These are phyloP conservation scores for Hemithea aestivaria DNA, from an alignment of 2,888 invertebrate genomes.

Conservation along the genomic window DNA sequence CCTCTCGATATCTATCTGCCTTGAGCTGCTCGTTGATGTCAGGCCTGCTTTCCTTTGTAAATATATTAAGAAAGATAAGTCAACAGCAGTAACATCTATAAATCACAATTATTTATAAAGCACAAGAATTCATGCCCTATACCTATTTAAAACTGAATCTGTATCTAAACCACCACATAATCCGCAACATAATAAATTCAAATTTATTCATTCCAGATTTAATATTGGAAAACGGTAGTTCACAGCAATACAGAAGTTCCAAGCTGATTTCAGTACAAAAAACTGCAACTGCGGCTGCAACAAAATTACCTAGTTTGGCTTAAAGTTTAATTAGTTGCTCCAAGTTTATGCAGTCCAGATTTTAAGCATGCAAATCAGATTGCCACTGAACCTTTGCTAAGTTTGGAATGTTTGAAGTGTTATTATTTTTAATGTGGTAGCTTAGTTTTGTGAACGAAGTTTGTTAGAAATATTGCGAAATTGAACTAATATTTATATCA, in stretches of 20 bases:
- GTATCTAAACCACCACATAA: too few relatives aligned
- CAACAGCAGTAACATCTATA: too few relatives aligned
- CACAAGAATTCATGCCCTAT: too few relatives aligned
- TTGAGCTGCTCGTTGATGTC: too few relatives aligned
- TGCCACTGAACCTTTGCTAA: slow-evolving; percentile 23
- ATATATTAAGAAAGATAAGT: too few relatives aligned
- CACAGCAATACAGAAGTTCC: slow-evolving; percentile 11
- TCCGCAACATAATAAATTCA: not conserved
- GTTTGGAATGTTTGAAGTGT: slow-evolving; percentile 9
- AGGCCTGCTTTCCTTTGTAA: too few relatives aligned
- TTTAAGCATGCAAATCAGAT: slow-evolving; percentile 31
- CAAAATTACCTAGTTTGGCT: slow-evolving; percentile 27
- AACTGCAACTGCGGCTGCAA: slow-evolving; percentile 14
- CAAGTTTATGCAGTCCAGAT: slow-evolving; percentile 23
- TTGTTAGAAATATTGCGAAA: not conserved
- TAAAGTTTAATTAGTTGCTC: slow-evolving; percentile 32
- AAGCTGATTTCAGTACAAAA: slow-evolving; percentile 27
- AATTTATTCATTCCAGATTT: slow-evolving; percentile 12
- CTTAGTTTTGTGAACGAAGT: not conserved
- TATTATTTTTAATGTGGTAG: slow-evolving; percentile 13
- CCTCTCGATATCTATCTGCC: too few relatives aligned
- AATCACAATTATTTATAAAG: too few relatives aligned
- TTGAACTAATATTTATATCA: too few relatives aligned
- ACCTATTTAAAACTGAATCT: too few relatives aligned
- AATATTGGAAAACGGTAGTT: slow-evolving; percentile 17